Conservation (phyloP, 1,140 invertebrate species). For the Parapsyche elsis region DNA sequence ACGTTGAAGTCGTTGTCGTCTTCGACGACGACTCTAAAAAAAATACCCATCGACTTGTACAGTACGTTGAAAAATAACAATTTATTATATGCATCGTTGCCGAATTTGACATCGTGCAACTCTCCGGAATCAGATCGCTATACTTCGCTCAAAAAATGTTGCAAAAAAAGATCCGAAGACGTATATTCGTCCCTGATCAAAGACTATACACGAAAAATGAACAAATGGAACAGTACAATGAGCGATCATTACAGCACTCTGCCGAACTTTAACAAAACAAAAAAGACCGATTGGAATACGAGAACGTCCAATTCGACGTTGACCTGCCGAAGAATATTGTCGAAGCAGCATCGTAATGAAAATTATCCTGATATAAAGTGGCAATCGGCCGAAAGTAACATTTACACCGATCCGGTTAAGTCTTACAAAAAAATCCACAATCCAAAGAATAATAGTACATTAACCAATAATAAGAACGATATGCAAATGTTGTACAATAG, state of each 20-base stretch:
- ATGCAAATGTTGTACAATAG: conserved; percentile 64
- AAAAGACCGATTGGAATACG: conserved; percentile 58
- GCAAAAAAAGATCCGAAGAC: conserved; percentile 55
- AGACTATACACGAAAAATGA: conserved; percentile 66
- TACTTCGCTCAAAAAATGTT: neutral
- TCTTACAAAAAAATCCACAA: conserved; percentile 2
- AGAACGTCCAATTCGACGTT: conserved; percentile 62
- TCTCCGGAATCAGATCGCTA: neutral
- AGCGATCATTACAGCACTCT: conserved; percentile 62
- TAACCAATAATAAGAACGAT: neutral
- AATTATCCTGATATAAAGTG: conserved; percentile 4
- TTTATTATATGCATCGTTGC: conserved; percentile 49
- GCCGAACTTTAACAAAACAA: conserved; percentile 42
- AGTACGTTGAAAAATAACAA: conserved; percentile 9
- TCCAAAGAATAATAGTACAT: neutral
- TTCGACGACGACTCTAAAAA: conserved; percentile 9
- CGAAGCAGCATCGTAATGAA: neutral
- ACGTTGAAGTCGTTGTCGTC: neutral
- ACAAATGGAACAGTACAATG: conserved; percentile 65
- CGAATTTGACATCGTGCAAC: conserved; percentile 22
- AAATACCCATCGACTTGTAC: neutral
- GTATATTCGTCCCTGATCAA: conserved; percentile 60
- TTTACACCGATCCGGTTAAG: conserved; percentile 26
- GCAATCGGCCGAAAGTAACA: conserved; percentile 21
- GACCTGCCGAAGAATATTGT: conserved; percentile 57